These are phyloP conservation scores for Dascyllus trimaculatus DNA, from an alignment of 2,113 vertebrate genomes.

Conservation along the genomic window DNA sequence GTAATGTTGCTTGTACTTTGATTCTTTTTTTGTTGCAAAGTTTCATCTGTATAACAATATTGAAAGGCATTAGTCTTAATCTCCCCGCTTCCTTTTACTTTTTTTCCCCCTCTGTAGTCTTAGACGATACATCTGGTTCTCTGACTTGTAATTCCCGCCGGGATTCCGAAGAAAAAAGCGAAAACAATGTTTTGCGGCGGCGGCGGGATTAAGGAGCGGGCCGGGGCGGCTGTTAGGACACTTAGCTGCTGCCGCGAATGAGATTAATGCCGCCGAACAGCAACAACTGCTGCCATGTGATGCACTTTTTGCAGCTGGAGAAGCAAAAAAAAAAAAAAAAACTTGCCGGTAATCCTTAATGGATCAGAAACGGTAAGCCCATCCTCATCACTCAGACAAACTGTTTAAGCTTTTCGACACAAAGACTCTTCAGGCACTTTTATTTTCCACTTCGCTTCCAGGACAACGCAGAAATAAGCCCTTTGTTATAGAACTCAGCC, in stretches of 20 bases:
- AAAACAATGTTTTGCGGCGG: conserved; percentile 70
- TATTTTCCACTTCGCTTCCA: conserved; percentile 16
- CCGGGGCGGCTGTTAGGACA: conserved; percentile 59
- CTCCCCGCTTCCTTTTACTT: conserved; percentile 56
- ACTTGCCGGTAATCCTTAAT: conserved; percentile 75
- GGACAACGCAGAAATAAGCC: conserved; percentile 62
- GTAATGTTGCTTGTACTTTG: conserved; percentile 33
- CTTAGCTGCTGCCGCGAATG: conserved; percentile 69
- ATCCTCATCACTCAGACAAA: conserved; percentile 55
- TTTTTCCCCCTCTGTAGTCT: conserved; percentile 47
- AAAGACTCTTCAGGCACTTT: conserved; percentile 40
- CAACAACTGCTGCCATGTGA: conserved; percentile 57
- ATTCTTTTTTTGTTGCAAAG: conserved; percentile 38
- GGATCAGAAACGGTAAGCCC: conserved; percentile 63
- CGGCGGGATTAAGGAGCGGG: conserved; percentile 65
- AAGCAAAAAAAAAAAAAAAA: background rate
- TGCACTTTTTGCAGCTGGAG: conserved; percentile 71
- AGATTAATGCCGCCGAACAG: conserved; percentile 68
- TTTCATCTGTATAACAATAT: conserved; percentile 80
- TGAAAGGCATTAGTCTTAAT: conserved; percentile 80
- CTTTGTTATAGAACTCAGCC: conserved; percentile 62
- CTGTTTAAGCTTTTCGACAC: conserved; percentile 59
- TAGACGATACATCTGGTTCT: conserved; percentile 74
- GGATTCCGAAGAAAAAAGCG: conserved; percentile 69
- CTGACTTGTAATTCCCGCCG: conserved; percentile 70